Evolutionary conservation across 2,113 vertebrate genomes (phyloP).

Genomic region (Nycticebus coucang): DNA sequence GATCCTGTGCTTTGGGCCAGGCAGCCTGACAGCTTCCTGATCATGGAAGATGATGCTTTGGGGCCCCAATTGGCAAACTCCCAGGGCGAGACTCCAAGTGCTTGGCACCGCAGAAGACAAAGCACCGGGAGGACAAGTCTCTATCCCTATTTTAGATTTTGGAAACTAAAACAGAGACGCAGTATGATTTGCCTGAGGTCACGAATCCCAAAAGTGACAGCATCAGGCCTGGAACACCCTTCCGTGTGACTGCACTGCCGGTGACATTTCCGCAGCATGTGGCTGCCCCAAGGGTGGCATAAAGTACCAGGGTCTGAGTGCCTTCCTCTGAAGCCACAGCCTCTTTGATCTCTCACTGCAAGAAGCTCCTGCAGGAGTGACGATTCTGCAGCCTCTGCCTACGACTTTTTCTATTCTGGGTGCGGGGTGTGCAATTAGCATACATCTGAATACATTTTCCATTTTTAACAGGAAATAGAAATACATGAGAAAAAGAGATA

Average conservation of each 20-base stretch:
- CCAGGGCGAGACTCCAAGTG: accelerated
- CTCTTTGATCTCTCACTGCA: not conserved
- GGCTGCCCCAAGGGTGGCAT: accelerated
- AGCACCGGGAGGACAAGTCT: not conserved
- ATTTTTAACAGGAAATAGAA: conserved; percentile 60
- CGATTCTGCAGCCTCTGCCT: conserved; percentile 33
- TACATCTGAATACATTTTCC: conserved; percentile 71
- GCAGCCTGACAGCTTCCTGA: not conserved
- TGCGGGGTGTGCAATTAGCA: conserved; percentile 49
- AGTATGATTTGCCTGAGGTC: not conserved
- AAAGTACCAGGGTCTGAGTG: not conserved
- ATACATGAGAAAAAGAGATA: conserved; percentile 22
- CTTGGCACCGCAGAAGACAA: not conserved
- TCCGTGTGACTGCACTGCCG: accelerated
- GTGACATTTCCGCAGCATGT: accelerated
- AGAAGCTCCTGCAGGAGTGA: not conserved
- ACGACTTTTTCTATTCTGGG: conserved; percentile 60
- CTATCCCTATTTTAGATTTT: not conserved
- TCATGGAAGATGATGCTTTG: not conserved
- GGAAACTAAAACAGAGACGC: not conserved
- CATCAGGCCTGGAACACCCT: not conserved
- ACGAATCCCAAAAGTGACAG: too few relatives aligned
- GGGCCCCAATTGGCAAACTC: not conserved
- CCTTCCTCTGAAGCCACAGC: not conserved
- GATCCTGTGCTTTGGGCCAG: not conserved